A percentile compares a stretch with the other conserved stretches of the same genome.
Conservation (phyloP, 2,888 invertebrate species). For the Nymphalis urticae region DNA sequence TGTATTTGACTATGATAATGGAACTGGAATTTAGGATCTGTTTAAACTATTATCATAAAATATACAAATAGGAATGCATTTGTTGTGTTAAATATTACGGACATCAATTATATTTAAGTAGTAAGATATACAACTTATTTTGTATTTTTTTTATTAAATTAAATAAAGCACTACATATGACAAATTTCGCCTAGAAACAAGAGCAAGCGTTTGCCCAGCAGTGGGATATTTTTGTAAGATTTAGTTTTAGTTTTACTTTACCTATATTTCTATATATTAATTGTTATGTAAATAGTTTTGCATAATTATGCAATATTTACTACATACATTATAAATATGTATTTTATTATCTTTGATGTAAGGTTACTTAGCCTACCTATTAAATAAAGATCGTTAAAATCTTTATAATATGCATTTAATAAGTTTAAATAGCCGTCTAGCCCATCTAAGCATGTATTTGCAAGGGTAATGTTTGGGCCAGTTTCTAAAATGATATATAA, state of each 20-base stretch:
- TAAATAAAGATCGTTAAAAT: not conserved
- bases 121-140: too few relatives aligned
- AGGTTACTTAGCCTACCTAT: not conserved
- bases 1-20: conserved; percentile 11
- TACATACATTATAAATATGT: not conserved
- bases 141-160: too few relatives aligned
- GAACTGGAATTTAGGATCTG: conserved; percentile 23
- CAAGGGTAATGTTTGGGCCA: not conserved
- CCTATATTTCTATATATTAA: not conserved
- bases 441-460: not conserved
- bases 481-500: not conserved
- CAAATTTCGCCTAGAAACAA: too few relatives aligned
- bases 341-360: not conserved
- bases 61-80: not conserved
- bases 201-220: too few relatives aligned
- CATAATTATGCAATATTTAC: conserved; percentile 2
- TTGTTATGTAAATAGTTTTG: conserved; percentile 1
- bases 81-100: not conserved
- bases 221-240: too few relatives aligned
- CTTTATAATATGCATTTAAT: not conserved
- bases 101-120: too few relatives aligned
- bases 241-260: too few relatives aligned
- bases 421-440: not conserved
- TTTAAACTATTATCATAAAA: conserved; percentile 24
- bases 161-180: too few relatives aligned